These are phyloP conservation scores for Scaptomyza parva DNA, from an alignment of 2,888 invertebrate genomes.

Conservation along the genomic window DNA sequence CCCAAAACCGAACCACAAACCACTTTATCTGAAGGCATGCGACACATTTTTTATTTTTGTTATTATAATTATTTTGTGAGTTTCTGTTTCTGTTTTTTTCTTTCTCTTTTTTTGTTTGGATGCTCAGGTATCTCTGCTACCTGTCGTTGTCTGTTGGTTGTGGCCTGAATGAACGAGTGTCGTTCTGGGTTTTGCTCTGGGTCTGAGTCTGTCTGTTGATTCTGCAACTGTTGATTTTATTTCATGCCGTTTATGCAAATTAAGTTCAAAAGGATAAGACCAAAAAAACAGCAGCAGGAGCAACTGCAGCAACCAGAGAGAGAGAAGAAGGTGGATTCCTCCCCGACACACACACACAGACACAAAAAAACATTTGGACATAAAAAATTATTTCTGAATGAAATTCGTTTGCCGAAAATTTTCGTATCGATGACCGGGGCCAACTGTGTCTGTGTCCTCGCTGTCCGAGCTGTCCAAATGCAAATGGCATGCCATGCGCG, in stretches of 20 bases:
- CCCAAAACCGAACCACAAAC: too few relatives aligned
- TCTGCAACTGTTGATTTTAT: conserved; percentile 75
- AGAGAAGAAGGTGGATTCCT: too few relatives aligned
- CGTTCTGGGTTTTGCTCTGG: too few relatives aligned
- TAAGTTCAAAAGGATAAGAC: conserved; percentile 74
- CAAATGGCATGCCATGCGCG: conserved; percentile 61
- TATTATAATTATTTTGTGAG: conserved; percentile 24
- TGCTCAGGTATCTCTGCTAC: conserved; percentile 63
- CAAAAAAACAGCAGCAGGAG: conserved; percentile 56
- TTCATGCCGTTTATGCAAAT: conserved; percentile 80
- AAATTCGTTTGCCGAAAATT: conserved; percentile 72
- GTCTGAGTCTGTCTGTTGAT: conserved; percentile 66
- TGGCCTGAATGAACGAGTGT: conserved; percentile 27
- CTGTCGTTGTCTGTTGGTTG: conserved; percentile 50
- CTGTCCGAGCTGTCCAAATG: conserved; percentile 61
- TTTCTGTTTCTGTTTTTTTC: conserved; percentile 3
- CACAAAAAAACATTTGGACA: conserved; percentile 77
- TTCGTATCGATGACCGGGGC: conserved; percentile 67
- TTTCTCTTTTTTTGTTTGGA: conserved; percentile 30
- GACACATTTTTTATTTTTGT: conserved; percentile 61
- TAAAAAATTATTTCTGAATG: conserved; percentile 80
- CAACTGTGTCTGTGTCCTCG: conserved; percentile 24
- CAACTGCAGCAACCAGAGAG: conserved; percentile 34
- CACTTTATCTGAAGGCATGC: conserved; percentile 66
- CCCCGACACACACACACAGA: conserved; percentile 58